These are phyloP conservation scores for Artemia franciscana DNA, from an alignment of 1,140 invertebrate species.

Conservation along the genomic window DNA sequence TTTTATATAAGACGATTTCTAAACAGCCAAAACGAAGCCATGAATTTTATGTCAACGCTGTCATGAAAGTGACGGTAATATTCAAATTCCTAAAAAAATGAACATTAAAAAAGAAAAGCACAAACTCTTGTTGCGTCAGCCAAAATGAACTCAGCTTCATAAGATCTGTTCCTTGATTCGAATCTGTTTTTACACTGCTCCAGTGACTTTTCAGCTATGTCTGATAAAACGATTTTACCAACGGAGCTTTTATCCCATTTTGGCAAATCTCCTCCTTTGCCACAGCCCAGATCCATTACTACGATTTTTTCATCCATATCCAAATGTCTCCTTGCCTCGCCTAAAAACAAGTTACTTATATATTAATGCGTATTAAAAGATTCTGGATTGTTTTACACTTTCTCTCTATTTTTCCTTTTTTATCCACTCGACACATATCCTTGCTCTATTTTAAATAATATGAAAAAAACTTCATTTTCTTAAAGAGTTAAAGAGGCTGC, in stretches of 20 bases:
- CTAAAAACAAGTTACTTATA: slow-evolving; percentile 7
- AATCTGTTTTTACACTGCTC: slow-evolving; percentile 43
- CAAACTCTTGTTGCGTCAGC: slow-evolving; percentile 71
- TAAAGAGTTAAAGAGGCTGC: too few species aligned
- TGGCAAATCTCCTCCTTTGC: slow-evolving; percentile 87
- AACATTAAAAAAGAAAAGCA: too few species aligned
- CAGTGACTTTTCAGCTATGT: slow-evolving; percentile 78
- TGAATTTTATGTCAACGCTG: too few species aligned
- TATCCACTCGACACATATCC: neutral
- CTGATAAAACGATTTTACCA: slow-evolving; percentile 68
- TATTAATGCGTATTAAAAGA: too few species aligned
- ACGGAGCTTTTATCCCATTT: slow-evolving; percentile 80
- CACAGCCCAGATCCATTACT: slow-evolving; percentile 40
- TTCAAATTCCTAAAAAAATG: too few species aligned
- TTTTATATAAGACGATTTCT: too few species aligned
- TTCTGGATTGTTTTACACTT: too few species aligned
- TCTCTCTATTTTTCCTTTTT: too few species aligned
- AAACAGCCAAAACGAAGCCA: too few species aligned
- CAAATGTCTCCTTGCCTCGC: slow-evolving; percentile 9
- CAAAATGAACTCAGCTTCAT: slow-evolving; percentile 69
- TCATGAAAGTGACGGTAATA: too few species aligned
- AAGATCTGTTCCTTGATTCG: slow-evolving; percentile 25
- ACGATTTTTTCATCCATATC: slow-evolving; percentile 11
- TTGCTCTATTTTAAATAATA: too few species aligned
- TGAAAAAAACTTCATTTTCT: too few species aligned